These are phyloP conservation scores for Corythornis cristatus DNA, from an alignment of 2,113 vertebrate genomes.

Conservation along the genomic window DNA sequence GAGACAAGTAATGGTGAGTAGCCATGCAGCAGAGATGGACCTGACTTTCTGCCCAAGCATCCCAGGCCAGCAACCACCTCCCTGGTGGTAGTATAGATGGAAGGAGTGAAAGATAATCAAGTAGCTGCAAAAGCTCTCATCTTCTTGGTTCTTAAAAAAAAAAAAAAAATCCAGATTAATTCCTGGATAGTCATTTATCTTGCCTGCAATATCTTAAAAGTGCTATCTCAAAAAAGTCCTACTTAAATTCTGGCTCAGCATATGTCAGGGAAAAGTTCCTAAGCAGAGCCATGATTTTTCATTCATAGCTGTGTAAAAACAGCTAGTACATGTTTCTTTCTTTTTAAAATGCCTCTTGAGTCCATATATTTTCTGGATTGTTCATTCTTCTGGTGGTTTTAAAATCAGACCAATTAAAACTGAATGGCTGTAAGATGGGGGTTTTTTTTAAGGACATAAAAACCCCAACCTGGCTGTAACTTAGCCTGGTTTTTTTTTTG, in stretches of 20 bases:
- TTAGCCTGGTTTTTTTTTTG: background rate
- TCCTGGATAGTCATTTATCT: background rate
- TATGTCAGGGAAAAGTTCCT: background rate
- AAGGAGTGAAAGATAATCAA: background rate
- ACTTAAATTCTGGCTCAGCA: background rate
- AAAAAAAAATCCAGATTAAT: background rate
- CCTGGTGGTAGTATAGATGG: background rate
- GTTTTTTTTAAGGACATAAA: background rate
- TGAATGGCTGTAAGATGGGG: background rate
- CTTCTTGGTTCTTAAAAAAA: background rate
- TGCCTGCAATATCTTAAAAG: background rate
- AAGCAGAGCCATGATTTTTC: background rate
- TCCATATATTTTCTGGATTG: background rate
- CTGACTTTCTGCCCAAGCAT: accelerated
- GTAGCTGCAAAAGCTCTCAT: background rate
- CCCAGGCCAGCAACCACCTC: background rate
- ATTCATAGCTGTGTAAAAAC: background rate
- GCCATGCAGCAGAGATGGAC: background rate
- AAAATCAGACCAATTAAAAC: background rate
- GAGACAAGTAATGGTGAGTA: background rate
- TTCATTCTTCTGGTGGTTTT: background rate
- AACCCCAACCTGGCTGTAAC: accelerated
- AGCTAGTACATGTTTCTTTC: background rate
- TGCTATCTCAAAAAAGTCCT: background rate
- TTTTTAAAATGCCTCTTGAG: background rate